Evolutionary conservation across 2,888 invertebrate genomes (phyloP).

Genomic region (Harmothoe impar): DNA sequence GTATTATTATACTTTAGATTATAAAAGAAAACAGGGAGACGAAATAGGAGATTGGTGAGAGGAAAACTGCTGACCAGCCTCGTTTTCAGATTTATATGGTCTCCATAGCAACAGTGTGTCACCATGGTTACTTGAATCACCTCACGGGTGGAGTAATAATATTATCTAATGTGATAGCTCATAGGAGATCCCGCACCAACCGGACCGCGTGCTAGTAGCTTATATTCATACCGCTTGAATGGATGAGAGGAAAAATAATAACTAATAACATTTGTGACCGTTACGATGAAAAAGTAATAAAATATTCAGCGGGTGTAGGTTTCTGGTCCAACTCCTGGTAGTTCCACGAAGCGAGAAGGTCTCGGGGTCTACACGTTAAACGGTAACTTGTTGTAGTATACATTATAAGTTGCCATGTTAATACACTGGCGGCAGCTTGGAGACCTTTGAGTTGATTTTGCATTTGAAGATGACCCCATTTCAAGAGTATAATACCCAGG

Average conservation of each 20-base stretch:
- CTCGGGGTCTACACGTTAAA: too few relatives aligned
- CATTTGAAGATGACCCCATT: constrained; percentile 37
- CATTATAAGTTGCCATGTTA: constrained; percentile 20
- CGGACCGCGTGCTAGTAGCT: not conserved
- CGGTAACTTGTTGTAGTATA: not conserved
- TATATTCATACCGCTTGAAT: not conserved
- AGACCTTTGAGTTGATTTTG: constrained; percentile 8
- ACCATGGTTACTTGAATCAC: constrained; percentile 44
- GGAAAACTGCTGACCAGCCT: constrained; percentile 54
- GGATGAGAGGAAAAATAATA: too few relatives aligned
- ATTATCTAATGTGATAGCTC: constrained; percentile 13
- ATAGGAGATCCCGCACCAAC: not conserved
- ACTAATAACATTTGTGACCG: too few relatives aligned
- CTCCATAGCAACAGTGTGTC: constrained; percentile 45
- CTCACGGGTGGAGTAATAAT: not conserved
- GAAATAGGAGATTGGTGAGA: constrained; percentile 48
- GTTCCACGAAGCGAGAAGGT: too few relatives aligned
- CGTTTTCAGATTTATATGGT: constrained; percentile 53
- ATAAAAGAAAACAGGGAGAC: constrained; percentile 22
- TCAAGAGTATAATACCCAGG: not conserved
- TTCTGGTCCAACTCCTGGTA: too few relatives aligned
- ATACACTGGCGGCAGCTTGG: constrained; percentile 3
- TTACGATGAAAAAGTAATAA: too few relatives aligned
- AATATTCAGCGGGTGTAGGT: too few relatives aligned
- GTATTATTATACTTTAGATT: constrained; percentile 24